Percentiles rank a stretch among this genome's conserved stretches.
These are phyloP conservation scores for Hydroisotoma schaefferi DNA, from an alignment of 2,888 invertebrate species.

Conservation along the genomic window DNA sequence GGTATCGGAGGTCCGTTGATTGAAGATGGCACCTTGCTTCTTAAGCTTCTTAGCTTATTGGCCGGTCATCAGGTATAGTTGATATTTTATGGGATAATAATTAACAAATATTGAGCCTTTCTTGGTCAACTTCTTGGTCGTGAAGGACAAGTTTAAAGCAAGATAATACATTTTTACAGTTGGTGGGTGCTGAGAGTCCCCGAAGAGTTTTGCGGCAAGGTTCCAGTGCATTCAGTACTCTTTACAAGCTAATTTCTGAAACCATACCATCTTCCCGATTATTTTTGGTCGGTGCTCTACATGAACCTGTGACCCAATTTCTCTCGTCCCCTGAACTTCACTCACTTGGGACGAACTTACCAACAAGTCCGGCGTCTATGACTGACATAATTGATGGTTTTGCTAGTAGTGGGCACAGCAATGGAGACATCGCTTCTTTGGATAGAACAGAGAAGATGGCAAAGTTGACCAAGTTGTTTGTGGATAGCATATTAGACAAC, in stretches of 20 bases:
- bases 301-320: conserved; percentile 85
- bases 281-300: conserved; percentile 86
- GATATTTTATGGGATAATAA: no score
- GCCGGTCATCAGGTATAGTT: conserved; percentile 41
- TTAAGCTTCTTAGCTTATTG: conserved; percentile 42
- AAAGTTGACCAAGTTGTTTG: conserved; percentile 74
- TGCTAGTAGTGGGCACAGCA: conserved; percentile 22
- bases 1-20: conserved; percentile 47
- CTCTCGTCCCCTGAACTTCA: conserved; percentile 53
- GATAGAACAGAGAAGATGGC: conserved; percentile 56
- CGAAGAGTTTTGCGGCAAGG: conserved; percentile 72
- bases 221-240: conserved; percentile 77
- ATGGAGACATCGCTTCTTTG: conserved; percentile 44
- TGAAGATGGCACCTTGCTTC: conserved; percentile 43
- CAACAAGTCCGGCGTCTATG: conserved; percentile 31
- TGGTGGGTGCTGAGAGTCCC: conserved; percentile 43
- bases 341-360: conserved; percentile 35
- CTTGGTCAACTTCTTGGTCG: no score
- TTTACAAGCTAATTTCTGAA: conserved; percentile 85
- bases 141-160: no score
- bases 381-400: conserved; percentile 29
- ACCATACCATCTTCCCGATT: conserved; percentile 85
- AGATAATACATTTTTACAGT: no score
- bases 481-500: conserved; percentile 74
- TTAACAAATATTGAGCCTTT: no score